phyloP scores from a whole-genome alignment of 2,113 vertebrate species.

The Guaruba guarouba region DNA sequence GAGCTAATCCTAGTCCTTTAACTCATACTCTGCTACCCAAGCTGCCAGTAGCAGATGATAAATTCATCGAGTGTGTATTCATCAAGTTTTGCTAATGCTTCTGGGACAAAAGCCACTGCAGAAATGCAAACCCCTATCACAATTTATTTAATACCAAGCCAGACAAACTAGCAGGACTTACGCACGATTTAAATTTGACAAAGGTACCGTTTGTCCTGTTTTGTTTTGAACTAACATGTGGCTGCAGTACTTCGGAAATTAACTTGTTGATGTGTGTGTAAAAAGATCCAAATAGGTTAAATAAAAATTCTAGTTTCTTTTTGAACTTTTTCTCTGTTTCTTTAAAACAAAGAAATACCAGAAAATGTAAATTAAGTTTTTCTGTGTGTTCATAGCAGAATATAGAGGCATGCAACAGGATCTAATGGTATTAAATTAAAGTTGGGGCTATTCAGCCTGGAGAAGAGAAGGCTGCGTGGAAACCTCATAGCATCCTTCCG shows the following conservation, averaged over 20 bases:
- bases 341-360: not conserved
- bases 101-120: not conserved
- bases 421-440: not conserved
- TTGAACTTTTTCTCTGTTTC: not conserved
- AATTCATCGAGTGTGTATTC: not conserved
- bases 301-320: not conserved
- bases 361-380: not conserved
- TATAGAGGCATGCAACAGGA: not conserved
- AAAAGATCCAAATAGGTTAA: not conserved
- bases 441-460: not conserved
- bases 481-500: too few species aligned
- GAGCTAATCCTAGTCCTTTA: not conserved
- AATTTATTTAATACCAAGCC: not conserved
- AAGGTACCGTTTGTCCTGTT: not conserved
- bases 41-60: not conserved
- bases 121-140: not conserved
- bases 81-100: not conserved
- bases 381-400: not conserved
- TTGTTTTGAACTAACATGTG: not conserved
- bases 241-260: not conserved
- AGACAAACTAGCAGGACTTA: not conserved
- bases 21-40: not conserved
- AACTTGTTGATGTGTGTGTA: not conserved
- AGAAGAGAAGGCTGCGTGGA: too few species aligned
- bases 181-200: not conserved